Conservation (phyloP, 1,140 invertebrate species). For the Oryctes rhinoceros region DNA sequence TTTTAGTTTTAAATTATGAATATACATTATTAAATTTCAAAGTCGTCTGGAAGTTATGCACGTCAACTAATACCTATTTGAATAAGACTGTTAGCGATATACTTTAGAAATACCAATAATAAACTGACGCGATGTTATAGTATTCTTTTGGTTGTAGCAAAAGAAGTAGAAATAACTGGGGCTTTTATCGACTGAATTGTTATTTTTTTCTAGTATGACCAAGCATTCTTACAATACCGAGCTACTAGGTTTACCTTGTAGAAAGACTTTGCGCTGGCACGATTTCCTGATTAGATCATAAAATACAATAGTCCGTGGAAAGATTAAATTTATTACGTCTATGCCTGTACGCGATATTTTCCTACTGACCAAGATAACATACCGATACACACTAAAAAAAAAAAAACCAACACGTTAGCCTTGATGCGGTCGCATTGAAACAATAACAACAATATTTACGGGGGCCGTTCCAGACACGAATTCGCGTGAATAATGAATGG, state of each 20-base stretch:
- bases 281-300: slow-evolving; percentile 10
- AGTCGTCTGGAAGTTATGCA: too few species aligned
- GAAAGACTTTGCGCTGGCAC: background rate
- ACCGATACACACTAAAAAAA: background rate
- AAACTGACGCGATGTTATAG: too few species aligned
- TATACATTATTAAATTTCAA: too few species aligned
- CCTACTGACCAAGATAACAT: background rate
- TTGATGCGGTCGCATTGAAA: slow-evolving; percentile 9
- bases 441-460: slow-evolving; percentile 6
- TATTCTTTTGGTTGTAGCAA: too few species aligned
- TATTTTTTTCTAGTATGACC: too few species aligned
- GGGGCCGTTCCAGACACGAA: slow-evolving; percentile 1
- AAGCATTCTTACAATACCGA: too few species aligned
- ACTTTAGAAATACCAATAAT: too few species aligned
- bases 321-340: slow-evolving; percentile 1
- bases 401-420: background rate
- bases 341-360: background rate
- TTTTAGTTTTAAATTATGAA: too few species aligned
- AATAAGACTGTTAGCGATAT: too few species aligned
- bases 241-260: background rate
- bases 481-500: slow-evolving; percentile 4
- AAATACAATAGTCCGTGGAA: background rate
- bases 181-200: too few species aligned
- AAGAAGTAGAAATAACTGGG: too few species aligned
- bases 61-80: too few species aligned